phyloP scores from a whole-genome alignment of 2,113 vertebrate species.

The Dinomys branickii region DNA sequence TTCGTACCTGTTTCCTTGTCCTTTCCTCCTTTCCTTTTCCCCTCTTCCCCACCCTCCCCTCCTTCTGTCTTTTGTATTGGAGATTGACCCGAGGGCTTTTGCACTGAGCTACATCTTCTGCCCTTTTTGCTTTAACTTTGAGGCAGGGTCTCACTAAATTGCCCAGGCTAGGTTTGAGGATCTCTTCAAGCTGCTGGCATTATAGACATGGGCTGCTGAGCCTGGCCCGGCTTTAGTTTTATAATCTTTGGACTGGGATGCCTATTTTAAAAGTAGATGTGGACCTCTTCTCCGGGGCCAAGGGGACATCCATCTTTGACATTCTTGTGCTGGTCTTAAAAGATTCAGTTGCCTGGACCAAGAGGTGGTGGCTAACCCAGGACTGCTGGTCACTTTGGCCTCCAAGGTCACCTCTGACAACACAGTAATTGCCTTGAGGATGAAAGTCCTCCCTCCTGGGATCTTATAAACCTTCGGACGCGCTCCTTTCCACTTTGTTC shows the following conservation, averaged over 20 bases:
- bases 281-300: not conserved
- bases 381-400: conserved; percentile 29
- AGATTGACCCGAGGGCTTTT: not conserved
- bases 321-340: not conserved
- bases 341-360: conserved; percentile 13
- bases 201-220: not conserved
- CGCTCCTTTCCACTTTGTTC: conserved; percentile 41
- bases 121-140: not conserved
- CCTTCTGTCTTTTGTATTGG: not conserved
- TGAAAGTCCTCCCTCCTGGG: conserved; percentile 57
- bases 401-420: conserved; percentile 17
- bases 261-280: not conserved
- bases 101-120: not conserved
- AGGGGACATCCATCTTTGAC: not conserved
- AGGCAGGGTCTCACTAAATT: not conserved
- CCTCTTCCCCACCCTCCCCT: not conserved
- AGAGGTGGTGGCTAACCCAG: not conserved
- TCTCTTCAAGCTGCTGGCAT: not conserved
- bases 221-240: not conserved
- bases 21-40: not conserved
- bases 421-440: conserved; percentile 38
- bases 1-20: not conserved
- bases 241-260: not conserved
- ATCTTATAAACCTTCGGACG: conserved; percentile 63
- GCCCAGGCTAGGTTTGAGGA: not conserved